Percentiles rank a stretch among this genome's conserved stretches.
Evolutionary conservation across 2,113 vertebrate genomes (phyloP).

Genomic region (Pedionomus torquatus): DNA sequence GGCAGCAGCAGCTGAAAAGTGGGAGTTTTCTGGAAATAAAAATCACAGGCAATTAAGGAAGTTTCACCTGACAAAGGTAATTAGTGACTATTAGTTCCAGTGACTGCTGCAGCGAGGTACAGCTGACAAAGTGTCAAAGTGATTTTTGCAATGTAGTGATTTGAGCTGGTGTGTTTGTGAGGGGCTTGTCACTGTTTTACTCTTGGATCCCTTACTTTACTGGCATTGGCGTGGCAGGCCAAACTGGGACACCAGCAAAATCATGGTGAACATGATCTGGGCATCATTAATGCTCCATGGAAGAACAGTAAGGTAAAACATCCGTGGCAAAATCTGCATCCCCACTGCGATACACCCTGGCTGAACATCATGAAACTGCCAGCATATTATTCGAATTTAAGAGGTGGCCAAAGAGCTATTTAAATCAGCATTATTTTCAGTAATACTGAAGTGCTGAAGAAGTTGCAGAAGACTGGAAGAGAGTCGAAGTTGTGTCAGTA

Average conservation of each 20-base stretch:
- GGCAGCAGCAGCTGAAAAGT: not conserved
- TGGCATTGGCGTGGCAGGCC: not conserved
- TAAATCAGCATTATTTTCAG: not conserved
- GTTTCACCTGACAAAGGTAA: constrained; percentile 1
- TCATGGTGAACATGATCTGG: fast-evolving
- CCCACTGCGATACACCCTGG: fast-evolving
- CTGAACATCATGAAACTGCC: not conserved
- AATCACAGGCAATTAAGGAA: not conserved
- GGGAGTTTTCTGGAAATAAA: not conserved
- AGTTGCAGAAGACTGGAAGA: not conserved
- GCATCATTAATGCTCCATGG: not conserved
- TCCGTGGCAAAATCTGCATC: not conserved
- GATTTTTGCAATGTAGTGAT: not conserved
- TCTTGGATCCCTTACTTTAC: not conserved
- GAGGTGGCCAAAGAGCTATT: not conserved
- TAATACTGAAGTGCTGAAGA: not conserved
- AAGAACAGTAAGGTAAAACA: not conserved
- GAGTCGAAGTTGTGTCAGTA: not conserved
- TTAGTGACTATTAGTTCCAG: not conserved
- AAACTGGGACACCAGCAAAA: not conserved
- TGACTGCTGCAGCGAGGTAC: fast-evolving
- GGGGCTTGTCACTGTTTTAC: fast-evolving
- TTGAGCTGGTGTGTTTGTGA: not conserved
- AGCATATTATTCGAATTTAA: fast-evolving
- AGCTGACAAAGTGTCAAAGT: not conserved